A percentile compares a stretch with the other conserved stretches of the same genome.
Evolutionary conservation across 2,888 invertebrate genomes (phyloP).

Genomic region (Anarsia innoxiella): DNA sequence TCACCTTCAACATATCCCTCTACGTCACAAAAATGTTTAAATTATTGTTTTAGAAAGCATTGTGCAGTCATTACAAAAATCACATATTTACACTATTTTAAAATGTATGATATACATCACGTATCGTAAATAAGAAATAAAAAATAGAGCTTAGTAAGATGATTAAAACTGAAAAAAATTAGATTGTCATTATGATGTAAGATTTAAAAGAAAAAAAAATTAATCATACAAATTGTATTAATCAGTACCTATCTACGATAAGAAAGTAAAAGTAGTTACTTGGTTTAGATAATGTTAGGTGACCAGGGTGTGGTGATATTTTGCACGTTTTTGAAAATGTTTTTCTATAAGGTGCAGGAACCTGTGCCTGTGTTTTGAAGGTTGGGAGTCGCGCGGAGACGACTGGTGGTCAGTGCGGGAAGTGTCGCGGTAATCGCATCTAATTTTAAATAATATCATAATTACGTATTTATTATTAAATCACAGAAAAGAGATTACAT

Average conservation of each 20-base stretch:
- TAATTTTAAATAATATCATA: constrained; percentile 45
- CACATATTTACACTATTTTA: constrained; percentile 72
- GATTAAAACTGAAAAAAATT: constrained; percentile 59
- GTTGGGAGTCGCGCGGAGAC: constrained; percentile 45
- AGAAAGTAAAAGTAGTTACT: constrained; percentile 66
- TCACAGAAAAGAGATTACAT: constrained; percentile 64
- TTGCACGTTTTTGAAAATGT: constrained; percentile 75
- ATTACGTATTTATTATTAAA: constrained; percentile 36
- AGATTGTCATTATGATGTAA: constrained; percentile 63
- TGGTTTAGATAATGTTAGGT: constrained; percentile 72
- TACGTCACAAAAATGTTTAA: constrained; percentile 37
- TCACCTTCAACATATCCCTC: constrained; percentile 40
- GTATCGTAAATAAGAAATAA: constrained; percentile 58
- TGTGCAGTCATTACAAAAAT: constrained; percentile 52
- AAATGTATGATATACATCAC: constrained; percentile 70
- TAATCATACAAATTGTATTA: constrained; percentile 65
- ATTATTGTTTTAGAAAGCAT: constrained; percentile 50
- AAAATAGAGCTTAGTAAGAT: constrained; percentile 74
- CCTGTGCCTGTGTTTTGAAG: constrained; percentile 56
- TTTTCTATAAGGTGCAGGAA: constrained; percentile 65
- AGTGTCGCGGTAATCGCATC: constrained; percentile 53
- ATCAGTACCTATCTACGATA: constrained; percentile 59
- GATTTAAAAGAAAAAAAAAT: constrained; percentile 56
- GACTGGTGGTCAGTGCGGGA: constrained; percentile 49
- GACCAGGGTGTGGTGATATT: constrained; percentile 76